These are phyloP conservation scores for Turdus rufiventris DNA, from an alignment of 2,113 vertebrate genomes.

Conservation along the genomic window DNA sequence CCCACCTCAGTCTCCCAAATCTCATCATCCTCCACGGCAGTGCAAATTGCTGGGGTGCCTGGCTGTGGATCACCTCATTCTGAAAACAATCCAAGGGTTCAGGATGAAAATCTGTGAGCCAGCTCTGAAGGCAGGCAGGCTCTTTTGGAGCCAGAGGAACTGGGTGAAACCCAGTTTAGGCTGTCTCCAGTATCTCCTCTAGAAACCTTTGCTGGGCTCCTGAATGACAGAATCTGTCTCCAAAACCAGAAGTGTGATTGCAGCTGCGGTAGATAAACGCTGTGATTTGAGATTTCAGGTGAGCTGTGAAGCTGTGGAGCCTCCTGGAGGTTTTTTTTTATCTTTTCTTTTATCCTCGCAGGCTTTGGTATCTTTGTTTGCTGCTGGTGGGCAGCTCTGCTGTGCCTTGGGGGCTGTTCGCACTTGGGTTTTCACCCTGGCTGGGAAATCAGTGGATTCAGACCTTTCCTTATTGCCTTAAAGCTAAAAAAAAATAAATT, in stretches of 20 bases:
- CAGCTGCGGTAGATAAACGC: background rate
- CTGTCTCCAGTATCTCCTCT: fast-evolving
- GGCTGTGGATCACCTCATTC: background rate
- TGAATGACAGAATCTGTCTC: background rate
- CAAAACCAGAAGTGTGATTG: background rate
- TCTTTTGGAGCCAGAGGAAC: background rate
- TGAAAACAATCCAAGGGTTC: background rate
- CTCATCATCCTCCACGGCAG: fast-evolving
- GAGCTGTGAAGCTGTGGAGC: background rate
- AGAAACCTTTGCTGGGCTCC: background rate
- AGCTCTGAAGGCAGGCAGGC: background rate
- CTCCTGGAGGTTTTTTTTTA: fast-evolving
- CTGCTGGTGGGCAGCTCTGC: background rate
- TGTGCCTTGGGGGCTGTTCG: background rate
- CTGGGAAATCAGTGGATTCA: background rate
- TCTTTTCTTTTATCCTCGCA: background rate
- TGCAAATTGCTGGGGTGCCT: background rate
- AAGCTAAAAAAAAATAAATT: background rate
- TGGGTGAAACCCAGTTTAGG: background rate
- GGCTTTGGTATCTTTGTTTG: background rate
- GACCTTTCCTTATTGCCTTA: background rate
- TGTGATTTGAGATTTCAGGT: too few relatives aligned
- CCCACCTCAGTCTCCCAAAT: fast-evolving
- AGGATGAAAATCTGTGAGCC: background rate
- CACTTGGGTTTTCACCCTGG: background rate